These are phyloP conservation scores for Acleris holmiana DNA, from an alignment of 2,888 invertebrate genomes.

Conservation along the genomic window DNA sequence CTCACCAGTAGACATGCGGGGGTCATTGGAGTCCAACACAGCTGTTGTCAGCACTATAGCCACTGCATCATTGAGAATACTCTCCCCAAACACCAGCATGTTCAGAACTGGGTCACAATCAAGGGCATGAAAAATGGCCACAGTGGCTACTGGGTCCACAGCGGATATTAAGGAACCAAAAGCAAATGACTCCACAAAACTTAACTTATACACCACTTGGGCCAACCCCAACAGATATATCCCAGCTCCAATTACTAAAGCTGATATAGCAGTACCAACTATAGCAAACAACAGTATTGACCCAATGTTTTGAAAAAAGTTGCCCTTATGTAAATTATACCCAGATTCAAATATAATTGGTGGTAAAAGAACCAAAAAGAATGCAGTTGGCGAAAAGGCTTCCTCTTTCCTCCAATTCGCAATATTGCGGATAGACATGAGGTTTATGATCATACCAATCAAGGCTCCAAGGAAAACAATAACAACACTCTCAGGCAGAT, in stretches of 20 bases:
- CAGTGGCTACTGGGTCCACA: slow-evolving; percentile 99
- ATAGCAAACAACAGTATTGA: slow-evolving; percentile 99
- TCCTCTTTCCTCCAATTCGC: slow-evolving; percentile 99
- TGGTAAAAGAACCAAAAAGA: slow-evolving; percentile 97
- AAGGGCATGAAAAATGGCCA: slow-evolving; percentile 98
- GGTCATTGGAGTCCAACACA: slow-evolving; percentile 87
- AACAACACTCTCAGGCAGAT: slow-evolving; percentile 98
- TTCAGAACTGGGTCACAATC: slow-evolving; percentile 98
- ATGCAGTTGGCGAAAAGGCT: slow-evolving; percentile 98
- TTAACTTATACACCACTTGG: slow-evolving; percentile 94
- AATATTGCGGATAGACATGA: slow-evolving; percentile 94
- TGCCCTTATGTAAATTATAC: slow-evolving; percentile 99
- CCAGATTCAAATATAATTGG: slow-evolving; percentile 99
- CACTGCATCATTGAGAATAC: slow-evolving; percentile 98
- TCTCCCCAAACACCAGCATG: slow-evolving; percentile 99
- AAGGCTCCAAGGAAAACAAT: slow-evolving; percentile 97
- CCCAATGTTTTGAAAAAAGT: slow-evolving; percentile 98
- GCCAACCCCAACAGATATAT: slow-evolving; percentile 97
- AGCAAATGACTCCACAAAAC: slow-evolving; percentile 98
- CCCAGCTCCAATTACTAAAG: slow-evolving; percentile 97
- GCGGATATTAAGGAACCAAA: slow-evolving; percentile 99
- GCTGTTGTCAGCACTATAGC: slow-evolving; percentile 98
- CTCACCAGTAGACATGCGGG: slow-evolving; percentile 88
- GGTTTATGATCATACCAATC: slow-evolving; percentile 95
- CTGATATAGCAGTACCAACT: slow-evolving; percentile 98